phyloP scores from a whole-genome alignment of 2,113 vertebrate genomes.

The Pelmatolapia mariae region DNA sequence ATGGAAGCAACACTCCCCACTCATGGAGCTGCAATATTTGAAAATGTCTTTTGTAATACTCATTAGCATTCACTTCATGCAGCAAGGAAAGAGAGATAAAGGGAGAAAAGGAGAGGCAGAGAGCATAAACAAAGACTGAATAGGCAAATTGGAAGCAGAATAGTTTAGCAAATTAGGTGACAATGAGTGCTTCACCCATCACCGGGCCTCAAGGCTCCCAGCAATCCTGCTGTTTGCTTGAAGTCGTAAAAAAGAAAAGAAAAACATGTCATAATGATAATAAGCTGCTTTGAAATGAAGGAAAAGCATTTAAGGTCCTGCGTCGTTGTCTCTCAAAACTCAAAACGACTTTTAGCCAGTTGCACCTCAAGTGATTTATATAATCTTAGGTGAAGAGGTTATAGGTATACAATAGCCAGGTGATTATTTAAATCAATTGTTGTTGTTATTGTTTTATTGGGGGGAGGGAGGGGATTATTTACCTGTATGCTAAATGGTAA shows the following conservation, averaged over 20 bases:
- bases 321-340: background rate
- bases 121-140: conserved; percentile 38
- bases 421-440: background rate
- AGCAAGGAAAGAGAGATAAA: conserved; percentile 2
- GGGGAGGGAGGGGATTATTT: accelerated
- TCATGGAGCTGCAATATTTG: background rate
- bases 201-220: background rate
- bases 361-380: background rate
- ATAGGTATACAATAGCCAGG: background rate
- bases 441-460: background rate
- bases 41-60: conserved; percentile 16
- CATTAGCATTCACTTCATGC: conserved; percentile 30
- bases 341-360: background rate
- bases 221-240: background rate
- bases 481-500: no score
- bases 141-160: conserved; percentile 24
- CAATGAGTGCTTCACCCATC: conserved; percentile 12
- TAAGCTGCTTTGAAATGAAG: background rate
- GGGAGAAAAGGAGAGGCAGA: background rate
- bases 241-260: background rate
- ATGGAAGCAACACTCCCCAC: conserved; percentile 13
- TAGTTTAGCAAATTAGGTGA: conserved; percentile 42
- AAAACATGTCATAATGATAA: background rate
- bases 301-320: background rate
- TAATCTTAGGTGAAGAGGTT: background rate